A percentile compares a stretch with the other conserved stretches of the same genome.
phyloP scores from a whole-genome alignment of 1,140 invertebrate genomes.

The Drosophila mayri region DNA sequence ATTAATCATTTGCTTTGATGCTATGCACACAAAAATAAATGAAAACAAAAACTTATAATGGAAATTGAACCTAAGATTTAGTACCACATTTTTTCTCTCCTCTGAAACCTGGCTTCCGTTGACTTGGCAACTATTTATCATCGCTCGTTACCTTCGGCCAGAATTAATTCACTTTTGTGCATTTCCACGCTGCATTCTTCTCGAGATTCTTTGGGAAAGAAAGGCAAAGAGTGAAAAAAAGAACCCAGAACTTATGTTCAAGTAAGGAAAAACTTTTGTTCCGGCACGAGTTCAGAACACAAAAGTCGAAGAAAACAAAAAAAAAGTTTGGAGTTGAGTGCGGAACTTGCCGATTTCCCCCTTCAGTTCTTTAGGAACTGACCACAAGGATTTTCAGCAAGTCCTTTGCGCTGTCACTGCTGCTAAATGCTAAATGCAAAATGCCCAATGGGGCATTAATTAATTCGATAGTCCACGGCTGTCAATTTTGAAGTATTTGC shows the following conservation, averaged over 20 bases:
- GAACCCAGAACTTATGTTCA: constrained; percentile 9
- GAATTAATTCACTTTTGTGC: constrained; percentile 51
- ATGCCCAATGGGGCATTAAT: constrained; percentile 46
- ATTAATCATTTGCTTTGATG: constrained; percentile 17
- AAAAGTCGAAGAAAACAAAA: constrained; percentile 25
- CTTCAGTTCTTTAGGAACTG: background rate
- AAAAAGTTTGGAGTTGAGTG: constrained; percentile 8
- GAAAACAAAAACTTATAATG: constrained; percentile 1
- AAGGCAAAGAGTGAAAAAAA: constrained; percentile 1
- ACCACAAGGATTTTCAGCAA: constrained; percentile 16
- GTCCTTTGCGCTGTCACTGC: background rate
- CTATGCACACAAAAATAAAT: no score
- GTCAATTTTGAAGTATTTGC: constrained; percentile 57
- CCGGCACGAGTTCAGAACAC: constrained; percentile 33
- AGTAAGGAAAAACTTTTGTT: constrained; percentile 30
- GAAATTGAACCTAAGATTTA: constrained; percentile 7
- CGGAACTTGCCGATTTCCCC: constrained; percentile 27
- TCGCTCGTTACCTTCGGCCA: constrained; percentile 36
- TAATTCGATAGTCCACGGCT: constrained; percentile 44
- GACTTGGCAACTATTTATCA: constrained; percentile 50
- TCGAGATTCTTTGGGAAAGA: constrained; percentile 11
- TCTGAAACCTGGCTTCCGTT: constrained; percentile 5
- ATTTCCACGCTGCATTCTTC: constrained; percentile 38
- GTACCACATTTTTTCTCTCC: background rate
- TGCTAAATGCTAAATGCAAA: constrained; percentile 1